Percentiles rank a stretch among this genome's conserved stretches.
Conservation (phyloP, 2,888 invertebrate species). For the Atherix ibis region DNA sequence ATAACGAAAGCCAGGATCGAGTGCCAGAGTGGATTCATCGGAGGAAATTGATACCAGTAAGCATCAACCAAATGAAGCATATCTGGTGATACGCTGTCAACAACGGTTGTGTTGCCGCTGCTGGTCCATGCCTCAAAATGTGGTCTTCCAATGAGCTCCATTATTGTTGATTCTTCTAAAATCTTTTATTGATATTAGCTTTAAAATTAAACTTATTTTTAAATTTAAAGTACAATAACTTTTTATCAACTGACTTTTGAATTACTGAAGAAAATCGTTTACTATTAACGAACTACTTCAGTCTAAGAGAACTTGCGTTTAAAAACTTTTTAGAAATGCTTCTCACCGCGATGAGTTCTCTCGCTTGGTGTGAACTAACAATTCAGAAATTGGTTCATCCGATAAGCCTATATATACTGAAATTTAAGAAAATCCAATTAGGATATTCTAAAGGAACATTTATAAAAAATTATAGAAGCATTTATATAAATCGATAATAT, state of each 20-base stretch:
- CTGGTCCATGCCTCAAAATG: background rate
- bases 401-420: no score
- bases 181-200: background rate
- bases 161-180: background rate
- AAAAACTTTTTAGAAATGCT: no score
- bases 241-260: background rate
- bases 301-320: no score
- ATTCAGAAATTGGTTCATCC: no score
- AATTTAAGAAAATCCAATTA: no score
- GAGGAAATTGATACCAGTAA: constrained; percentile 78
- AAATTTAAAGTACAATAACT: background rate
- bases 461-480: no score
- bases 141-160: no score
- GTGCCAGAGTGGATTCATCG: constrained; percentile 81
- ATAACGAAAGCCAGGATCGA: constrained; percentile 66
- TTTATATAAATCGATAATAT: no score
- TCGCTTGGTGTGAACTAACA: no score
- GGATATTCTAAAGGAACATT: no score
- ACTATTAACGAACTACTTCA: background rate
- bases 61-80: constrained; percentile 50
- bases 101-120: constrained; percentile 54
- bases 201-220: background rate
- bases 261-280: background rate
- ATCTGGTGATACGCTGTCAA: constrained; percentile 52
- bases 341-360: no score